A percentile compares a stretch with the other conserved stretches of the same genome.
phyloP scores from a whole-genome alignment of 2,797 vertebrate genomes.

The Tadarida brasiliensis region DNA sequence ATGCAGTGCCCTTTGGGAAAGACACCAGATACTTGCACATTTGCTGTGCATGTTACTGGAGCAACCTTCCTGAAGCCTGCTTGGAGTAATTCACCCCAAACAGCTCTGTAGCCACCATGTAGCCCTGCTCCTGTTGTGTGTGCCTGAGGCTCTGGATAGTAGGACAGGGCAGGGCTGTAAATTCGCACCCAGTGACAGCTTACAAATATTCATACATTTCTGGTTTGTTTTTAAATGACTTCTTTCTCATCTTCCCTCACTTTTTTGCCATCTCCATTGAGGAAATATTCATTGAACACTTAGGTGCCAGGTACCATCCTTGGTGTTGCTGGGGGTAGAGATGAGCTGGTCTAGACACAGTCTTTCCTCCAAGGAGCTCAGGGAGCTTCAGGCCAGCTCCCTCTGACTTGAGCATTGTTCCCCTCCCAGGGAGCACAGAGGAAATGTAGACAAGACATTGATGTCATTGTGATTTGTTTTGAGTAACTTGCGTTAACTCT shows the following conservation, averaged over 20 bases:
- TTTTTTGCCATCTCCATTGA: background rate
- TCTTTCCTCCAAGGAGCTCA: background rate
- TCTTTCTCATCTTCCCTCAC: background rate
- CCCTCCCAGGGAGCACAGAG: background rate
- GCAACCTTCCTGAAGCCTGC: background rate
- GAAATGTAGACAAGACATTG: background rate
- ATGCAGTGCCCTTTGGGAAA: background rate
- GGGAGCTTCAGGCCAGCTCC: background rate
- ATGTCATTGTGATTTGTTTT: background rate
- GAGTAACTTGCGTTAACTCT: background rate
- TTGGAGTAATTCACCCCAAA: background rate
- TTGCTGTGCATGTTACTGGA: background rate
- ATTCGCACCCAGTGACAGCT: background rate
- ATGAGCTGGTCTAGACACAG: background rate
- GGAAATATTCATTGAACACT: background rate
- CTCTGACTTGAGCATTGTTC: background rate
- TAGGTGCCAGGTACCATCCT: background rate
- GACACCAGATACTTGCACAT: background rate
- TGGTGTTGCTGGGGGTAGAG: background rate
- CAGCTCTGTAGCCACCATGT: background rate
- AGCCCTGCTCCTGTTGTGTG: background rate
- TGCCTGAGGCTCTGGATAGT: background rate
- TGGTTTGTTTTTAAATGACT: constrained; percentile 1
- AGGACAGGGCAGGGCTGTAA: background rate
- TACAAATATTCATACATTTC: background rate